Conservation (phyloP, 2,888 invertebrate species). For the Notodonta dromedarius region DNA sequence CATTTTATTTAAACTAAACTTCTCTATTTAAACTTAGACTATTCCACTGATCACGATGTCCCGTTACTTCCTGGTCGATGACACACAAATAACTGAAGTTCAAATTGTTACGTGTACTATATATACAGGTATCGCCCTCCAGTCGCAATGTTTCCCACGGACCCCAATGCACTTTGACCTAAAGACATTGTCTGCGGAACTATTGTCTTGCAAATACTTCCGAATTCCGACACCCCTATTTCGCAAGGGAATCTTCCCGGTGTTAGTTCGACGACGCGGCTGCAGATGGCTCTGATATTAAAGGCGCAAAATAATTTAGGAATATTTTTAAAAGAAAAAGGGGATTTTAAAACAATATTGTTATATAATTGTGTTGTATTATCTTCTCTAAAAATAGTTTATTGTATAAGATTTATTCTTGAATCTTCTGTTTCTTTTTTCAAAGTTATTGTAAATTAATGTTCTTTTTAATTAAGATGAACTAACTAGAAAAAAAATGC, state of each 20-base stretch:
- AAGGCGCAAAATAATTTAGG: background rate
- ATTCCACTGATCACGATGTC: conserved; percentile 6
- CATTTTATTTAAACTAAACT: background rate
- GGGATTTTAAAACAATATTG: background rate
- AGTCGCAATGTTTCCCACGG: conserved; percentile 63
- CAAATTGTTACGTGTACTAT: conserved; percentile 58
- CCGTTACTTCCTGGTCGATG: conserved; percentile 73
- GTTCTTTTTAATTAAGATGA: too few species aligned
- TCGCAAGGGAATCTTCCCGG: conserved; percentile 39
- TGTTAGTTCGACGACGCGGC: conserved; percentile 44
- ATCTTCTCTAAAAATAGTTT: too few species aligned
- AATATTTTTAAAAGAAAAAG: background rate
- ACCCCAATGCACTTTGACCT: conserved; percentile 68
- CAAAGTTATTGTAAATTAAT: too few species aligned
- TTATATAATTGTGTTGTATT: background rate
- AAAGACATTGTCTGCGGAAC: conserved; percentile 64
- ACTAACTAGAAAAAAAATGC: too few species aligned
- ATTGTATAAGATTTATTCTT: too few species aligned
- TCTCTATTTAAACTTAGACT: background rate
- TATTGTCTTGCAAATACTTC: conserved; percentile 72
- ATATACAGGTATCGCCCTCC: conserved; percentile 73
- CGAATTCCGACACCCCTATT: conserved; percentile 57
- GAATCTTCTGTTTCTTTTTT: too few species aligned
- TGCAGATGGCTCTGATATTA: conserved; percentile 61
- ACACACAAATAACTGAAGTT: conserved; percentile 68